A percentile compares a stretch with the other conserved stretches of the same genome.
Evolutionary conservation across 1,140 invertebrate species (phyloP).

Genomic region (Zaprionus taronus): DNA sequence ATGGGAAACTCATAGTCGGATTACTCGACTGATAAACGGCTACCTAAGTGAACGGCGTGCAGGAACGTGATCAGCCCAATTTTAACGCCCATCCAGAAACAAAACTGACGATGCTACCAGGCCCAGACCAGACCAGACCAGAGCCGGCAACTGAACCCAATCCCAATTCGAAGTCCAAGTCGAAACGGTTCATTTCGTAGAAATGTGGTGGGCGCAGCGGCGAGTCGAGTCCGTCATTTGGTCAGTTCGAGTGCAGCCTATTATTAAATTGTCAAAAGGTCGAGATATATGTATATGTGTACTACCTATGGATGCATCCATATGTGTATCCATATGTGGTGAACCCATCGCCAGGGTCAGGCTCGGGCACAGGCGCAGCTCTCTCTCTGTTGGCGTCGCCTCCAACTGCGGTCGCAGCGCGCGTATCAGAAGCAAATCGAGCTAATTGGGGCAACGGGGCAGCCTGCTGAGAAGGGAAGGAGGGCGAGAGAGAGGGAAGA

Average conservation of each 20-base stretch:
- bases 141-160: not conserved
- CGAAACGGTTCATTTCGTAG: slow-evolving; percentile 63
- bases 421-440: slow-evolving; percentile 83
- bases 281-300: slow-evolving; percentile 73
- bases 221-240: slow-evolving; percentile 69
- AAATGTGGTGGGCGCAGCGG: slow-evolving; percentile 75
- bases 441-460: slow-evolving; percentile 80
- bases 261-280: slow-evolving; percentile 84
- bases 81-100: slow-evolving; percentile 80
- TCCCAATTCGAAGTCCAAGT: not conserved
- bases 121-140: not conserved
- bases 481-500: slow-evolving; percentile 10
- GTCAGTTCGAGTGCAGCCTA: slow-evolving; percentile 72
- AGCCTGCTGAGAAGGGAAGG: slow-evolving; percentile 17
- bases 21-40: slow-evolving; percentile 77
- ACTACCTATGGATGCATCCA: not conserved
- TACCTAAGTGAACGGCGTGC: slow-evolving; percentile 79
- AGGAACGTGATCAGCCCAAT: slow-evolving; percentile 84
- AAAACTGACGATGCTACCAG: slow-evolving; percentile 53
- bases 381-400: slow-evolving; percentile 11
- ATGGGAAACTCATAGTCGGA: slow-evolving; percentile 51
- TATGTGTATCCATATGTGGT: slow-evolving; percentile 4
- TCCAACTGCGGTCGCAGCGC: slow-evolving; percentile 37
- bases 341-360: slow-evolving; percentile 48
- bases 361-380: not conserved